Evolutionary conservation across 2,888 invertebrate genomes (phyloP).

Genomic region (Pachliopta kotzebuea): DNA sequence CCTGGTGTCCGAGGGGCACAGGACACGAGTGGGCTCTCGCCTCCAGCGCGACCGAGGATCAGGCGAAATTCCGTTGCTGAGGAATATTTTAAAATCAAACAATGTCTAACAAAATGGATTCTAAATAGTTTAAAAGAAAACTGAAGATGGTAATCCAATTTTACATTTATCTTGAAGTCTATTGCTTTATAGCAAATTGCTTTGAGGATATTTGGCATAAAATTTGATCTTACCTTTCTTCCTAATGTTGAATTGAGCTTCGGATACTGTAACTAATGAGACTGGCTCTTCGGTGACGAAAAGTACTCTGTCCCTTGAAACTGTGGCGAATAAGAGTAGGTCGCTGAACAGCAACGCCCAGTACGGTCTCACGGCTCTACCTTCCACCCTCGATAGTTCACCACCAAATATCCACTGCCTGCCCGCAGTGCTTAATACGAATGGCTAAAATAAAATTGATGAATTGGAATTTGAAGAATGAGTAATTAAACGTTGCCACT

Average conservation of each 20-base stretch:
- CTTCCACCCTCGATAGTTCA: slow-evolving; percentile 90
- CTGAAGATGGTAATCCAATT: too few species aligned
- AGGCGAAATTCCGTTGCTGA: slow-evolving; percentile 92
- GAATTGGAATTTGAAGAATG: too few species aligned
- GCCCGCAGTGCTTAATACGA: slow-evolving; percentile 90
- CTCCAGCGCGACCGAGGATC: slow-evolving; percentile 85
- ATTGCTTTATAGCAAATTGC: too few species aligned
- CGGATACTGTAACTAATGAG: slow-evolving; percentile 87
- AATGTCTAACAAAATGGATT: too few species aligned
- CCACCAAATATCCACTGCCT: slow-evolving; percentile 95
- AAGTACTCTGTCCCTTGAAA: slow-evolving; percentile 91
- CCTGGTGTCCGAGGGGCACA: slow-evolving; percentile 87
- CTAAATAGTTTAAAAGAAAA: too few species aligned
- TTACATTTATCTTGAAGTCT: too few species aligned
- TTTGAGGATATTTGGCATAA: too few species aligned
- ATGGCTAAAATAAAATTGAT: slow-evolving; percentile 79
- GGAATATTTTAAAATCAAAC: slow-evolving; percentile 29
- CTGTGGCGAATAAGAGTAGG: slow-evolving; percentile 91
- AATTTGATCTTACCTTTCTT: slow-evolving; percentile 83
- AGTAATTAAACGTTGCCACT: too few species aligned
- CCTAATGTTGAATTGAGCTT: slow-evolving; percentile 91
- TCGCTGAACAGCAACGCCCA: slow-evolving; percentile 93
- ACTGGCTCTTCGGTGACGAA: slow-evolving; percentile 94
- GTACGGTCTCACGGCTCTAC: slow-evolving; percentile 89
- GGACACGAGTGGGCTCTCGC: slow-evolving; percentile 86